Evolutionary conservation across 2,113 vertebrate species (phyloP).

Genomic region (Xiphophorus maculatus): DNA sequence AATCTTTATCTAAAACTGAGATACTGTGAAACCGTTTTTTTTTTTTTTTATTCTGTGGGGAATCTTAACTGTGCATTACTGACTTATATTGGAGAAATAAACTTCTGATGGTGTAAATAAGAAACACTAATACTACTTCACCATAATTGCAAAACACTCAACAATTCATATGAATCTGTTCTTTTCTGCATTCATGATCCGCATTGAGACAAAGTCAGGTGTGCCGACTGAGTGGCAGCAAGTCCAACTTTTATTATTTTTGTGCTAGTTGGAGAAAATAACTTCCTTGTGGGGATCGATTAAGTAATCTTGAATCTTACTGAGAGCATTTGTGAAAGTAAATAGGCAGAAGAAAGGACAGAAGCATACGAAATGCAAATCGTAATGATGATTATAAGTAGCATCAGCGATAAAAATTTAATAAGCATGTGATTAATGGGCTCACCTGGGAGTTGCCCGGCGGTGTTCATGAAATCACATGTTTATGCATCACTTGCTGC

Average conservation of each 20-base stretch:
- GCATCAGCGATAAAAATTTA: constrained; percentile 46
- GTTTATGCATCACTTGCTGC: constrained; percentile 28
- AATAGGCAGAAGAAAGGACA: constrained; percentile 40
- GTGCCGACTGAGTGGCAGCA: too few species aligned
- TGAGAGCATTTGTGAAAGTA: constrained; percentile 31
- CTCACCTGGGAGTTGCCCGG: constrained; percentile 38
- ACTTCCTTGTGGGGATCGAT: too few species aligned
- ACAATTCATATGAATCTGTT: neutral
- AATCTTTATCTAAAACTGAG: too few species aligned
- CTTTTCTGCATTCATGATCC: neutral
- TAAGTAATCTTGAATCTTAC: neutral
- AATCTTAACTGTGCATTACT: too few species aligned
- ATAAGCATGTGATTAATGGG: constrained; percentile 45
- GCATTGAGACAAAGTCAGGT: too few species aligned
- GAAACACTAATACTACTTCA: too few species aligned
- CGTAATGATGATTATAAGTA: constrained; percentile 29
- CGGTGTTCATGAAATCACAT: constrained; percentile 25
- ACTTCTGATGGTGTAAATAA: too few species aligned
- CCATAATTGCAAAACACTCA: neutral
- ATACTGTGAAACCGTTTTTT: too few species aligned
- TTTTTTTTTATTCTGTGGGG: too few species aligned
- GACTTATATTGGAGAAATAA: too few species aligned
- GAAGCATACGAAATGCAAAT: constrained; percentile 44
- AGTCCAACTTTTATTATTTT: too few species aligned
- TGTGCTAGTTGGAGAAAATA: too few species aligned